phyloP scores from a whole-genome alignment of 2,797 vertebrate species.

The Chloroceryle inda region DNA sequence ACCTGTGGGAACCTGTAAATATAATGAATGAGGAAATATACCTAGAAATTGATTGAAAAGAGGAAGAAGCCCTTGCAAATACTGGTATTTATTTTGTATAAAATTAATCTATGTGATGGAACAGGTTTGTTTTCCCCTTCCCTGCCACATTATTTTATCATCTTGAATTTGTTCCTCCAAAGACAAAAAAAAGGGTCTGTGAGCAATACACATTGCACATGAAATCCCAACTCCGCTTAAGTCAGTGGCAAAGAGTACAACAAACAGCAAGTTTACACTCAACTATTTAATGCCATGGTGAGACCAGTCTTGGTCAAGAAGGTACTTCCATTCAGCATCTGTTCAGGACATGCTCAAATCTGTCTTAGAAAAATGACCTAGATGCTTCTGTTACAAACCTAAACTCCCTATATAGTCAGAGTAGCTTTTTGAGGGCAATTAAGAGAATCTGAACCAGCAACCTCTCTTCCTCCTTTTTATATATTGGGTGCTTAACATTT shows the following conservation, averaged over 20 bases:
- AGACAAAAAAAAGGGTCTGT: neutral
- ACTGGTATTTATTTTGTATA: neutral
- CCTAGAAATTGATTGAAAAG: neutral
- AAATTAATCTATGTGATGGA: neutral
- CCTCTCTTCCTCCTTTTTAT: neutral
- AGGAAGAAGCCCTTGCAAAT: neutral
- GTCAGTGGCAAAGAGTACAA: neutral
- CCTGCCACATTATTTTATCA: neutral
- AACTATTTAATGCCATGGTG: neutral
- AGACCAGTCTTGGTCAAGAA: neutral
- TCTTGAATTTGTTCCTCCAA: neutral
- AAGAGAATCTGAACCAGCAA: neutral
- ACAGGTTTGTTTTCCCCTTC: neutral
- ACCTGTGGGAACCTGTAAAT: neutral
- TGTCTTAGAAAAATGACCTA: neutral
- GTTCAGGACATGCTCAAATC: neutral
- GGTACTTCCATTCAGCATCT: neutral
- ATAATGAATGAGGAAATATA: neutral
- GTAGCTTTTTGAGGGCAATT: neutral
- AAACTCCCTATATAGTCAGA: neutral
- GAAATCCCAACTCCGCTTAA: accelerated
- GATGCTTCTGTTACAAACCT: neutral
- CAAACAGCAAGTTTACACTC: neutral
- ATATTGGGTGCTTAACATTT: neutral
- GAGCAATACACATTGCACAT: accelerated